phyloP scores from a whole-genome alignment of 2,888 invertebrate genomes.

The Nasonia oneida region DNA sequence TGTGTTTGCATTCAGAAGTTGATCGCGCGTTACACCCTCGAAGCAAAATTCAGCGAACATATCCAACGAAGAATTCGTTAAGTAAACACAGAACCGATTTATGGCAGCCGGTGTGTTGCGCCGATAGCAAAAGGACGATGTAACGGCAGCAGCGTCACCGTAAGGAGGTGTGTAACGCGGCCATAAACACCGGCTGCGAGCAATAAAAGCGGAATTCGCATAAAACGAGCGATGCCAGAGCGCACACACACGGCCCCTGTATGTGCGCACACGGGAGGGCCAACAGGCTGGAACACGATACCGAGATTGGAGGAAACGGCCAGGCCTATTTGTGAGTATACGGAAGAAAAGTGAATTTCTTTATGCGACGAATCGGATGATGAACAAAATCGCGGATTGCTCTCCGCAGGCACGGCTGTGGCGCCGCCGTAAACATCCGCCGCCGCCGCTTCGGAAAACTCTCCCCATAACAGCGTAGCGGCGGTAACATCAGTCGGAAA shows the following conservation, averaged over 20 bases:
- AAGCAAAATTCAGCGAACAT: background rate
- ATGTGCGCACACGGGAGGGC: background rate
- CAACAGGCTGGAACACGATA: constrained; percentile 23
- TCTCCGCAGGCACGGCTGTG: background rate
- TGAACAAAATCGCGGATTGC: too few relatives aligned
- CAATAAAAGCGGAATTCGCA: constrained; percentile 59
- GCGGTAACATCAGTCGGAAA: background rate
- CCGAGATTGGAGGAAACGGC: constrained; percentile 30
- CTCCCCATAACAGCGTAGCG: background rate
- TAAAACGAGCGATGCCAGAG: constrained; percentile 17
- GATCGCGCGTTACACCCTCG: background rate
- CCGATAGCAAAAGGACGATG: constrained; percentile 61
- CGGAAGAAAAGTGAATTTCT: background rate
- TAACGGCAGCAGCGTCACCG: constrained; percentile 36
- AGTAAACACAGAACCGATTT: constrained; percentile 49
- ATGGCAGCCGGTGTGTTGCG: constrained; percentile 47
- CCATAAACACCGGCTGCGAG: constrained; percentile 57
- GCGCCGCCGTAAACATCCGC: background rate
- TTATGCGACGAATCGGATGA: too few relatives aligned
- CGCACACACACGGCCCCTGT: background rate
- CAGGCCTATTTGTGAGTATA: background rate
- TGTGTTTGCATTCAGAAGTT: background rate
- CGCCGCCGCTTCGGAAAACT: background rate
- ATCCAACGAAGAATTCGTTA: background rate
- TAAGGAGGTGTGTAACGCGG: constrained; percentile 55